Evolutionary conservation across 1,140 invertebrate genomes (phyloP).

Genomic region (Catajapyx aquilonaris): DNA sequence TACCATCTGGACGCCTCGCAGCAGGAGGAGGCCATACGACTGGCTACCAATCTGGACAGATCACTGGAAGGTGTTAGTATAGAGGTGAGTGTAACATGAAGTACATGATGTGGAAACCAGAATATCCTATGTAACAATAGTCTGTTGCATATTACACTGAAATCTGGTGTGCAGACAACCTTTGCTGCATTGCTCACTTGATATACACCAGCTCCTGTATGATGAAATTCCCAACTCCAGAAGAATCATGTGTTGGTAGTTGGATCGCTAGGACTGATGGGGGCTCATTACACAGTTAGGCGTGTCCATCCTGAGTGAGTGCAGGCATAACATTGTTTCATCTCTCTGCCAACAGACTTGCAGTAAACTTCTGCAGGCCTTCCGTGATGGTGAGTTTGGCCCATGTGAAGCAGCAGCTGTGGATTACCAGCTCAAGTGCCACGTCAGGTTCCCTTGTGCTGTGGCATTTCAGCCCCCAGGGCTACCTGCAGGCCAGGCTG

Average conservation of each 20-base stretch:
- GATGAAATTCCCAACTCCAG: constrained; percentile 8
- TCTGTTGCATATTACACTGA: too few species aligned
- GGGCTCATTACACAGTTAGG: background rate
- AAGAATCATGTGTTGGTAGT: constrained; percentile 15
- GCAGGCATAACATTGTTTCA: constrained; percentile 2
- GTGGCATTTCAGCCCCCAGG: too few species aligned
- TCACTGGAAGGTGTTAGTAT: constrained; percentile 19
- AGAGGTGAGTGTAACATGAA: constrained; percentile 28
- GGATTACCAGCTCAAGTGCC: constrained; percentile 46
- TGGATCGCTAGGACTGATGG: constrained; percentile 8
- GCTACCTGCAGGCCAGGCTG: too few species aligned
- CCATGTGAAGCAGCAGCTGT: constrained; percentile 38
- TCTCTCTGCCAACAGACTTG: constrained; percentile 36
- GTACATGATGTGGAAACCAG: too few species aligned
- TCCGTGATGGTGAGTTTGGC: constrained; percentile 58
- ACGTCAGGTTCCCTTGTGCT: constrained; percentile 49
- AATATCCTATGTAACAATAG: too few species aligned
- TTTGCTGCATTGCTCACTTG: constrained; percentile 8
- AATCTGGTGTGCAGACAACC: constrained; percentile 8
- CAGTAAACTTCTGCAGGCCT: constrained; percentile 47
- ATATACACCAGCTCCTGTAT: constrained; percentile 7
- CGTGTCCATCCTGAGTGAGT: background rate
- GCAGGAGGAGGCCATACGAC: constrained; percentile 33
- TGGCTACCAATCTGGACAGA: constrained; percentile 34
- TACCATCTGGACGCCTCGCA: constrained; percentile 36